Evolutionary conservation across 2,113 vertebrate genomes (phyloP), one percentile per base, ranked within the genome.

Genomic region (Collichthys lucidus): DNA sequence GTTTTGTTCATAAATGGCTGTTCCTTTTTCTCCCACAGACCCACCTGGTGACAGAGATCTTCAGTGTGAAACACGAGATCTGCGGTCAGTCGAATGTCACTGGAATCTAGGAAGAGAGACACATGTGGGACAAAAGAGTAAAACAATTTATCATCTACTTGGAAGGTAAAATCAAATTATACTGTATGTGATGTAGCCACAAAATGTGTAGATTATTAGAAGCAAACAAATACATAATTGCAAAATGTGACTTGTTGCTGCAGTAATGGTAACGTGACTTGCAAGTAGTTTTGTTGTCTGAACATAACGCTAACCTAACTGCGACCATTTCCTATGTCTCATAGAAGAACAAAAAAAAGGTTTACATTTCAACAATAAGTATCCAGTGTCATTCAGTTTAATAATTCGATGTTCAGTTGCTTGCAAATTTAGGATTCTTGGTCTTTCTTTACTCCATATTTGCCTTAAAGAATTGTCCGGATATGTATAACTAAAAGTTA

Each of bases 51-150:
- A 86, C 53, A 74, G 29, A 1, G 50, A 85, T 59, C 77, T 95
- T 29, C 46, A 9, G 44, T 95, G 95, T 83, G 90, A 94, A 74
- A 95, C 95, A 24, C 80, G 4, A 24, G 77, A 94, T 56, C 77
- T 95, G 56, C 31, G 60, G 22, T 92, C 84, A 14, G 77, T 93
- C 1, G 42, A 84, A 0, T 95, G 95, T 67, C 20, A 11, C 55
- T 95, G 93, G 94, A 84, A 8, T 0, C 20, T 3, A 5, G 87
- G 85, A 35, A 31, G 56, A 46, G 0, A 35, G 0, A 83, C 77
- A 6, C 0, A 42, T 4, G 0, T 87, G 20, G 0, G 0, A 1
- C 0, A 0, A 0, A 0, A 3, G 0, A 24, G 1, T 6, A 2
- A 0, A 5, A 89, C 85, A 5, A 0, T 0, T 0, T 94, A 94